Conservation (phyloP, 1,140 invertebrate species). For the Hyphantria cunea region DNA sequence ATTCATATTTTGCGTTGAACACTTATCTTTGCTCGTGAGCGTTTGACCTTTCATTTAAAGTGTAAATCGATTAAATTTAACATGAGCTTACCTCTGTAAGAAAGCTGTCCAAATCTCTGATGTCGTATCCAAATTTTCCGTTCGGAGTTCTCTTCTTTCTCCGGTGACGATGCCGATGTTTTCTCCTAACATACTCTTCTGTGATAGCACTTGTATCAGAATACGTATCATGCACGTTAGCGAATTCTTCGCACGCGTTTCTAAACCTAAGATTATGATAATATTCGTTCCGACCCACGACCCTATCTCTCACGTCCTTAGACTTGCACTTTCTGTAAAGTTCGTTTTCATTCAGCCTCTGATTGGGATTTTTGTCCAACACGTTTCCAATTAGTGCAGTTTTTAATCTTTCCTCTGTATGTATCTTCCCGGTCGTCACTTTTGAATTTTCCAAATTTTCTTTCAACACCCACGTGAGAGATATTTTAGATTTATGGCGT, state of each 20-base stretch:
- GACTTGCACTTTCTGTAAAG: constrained; percentile 43
- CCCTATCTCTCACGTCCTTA: constrained; percentile 50
- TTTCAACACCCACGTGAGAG: constrained; percentile 86
- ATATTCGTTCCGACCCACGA: constrained; percentile 66
- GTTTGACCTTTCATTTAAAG: background rate
- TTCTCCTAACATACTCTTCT: constrained; percentile 58
- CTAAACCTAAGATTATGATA: constrained; percentile 68
- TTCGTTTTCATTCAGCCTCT: constrained; percentile 45
- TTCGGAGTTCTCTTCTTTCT: constrained; percentile 61
- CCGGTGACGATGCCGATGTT: constrained; percentile 62
- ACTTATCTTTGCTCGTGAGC: background rate
- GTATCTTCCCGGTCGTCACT: constrained; percentile 54
- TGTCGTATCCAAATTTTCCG: constrained; percentile 87
- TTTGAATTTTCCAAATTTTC: constrained; percentile 80
- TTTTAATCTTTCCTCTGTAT: constrained; percentile 41
- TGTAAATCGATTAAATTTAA: no score
- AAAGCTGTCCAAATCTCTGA: constrained; percentile 88
- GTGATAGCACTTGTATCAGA: constrained; percentile 64
- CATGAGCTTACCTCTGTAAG: constrained; percentile 86
- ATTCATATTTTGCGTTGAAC: constrained; percentile 6
- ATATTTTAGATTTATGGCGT: constrained; percentile 85
- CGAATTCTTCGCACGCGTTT: constrained; percentile 64
- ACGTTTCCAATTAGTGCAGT: constrained; percentile 29
- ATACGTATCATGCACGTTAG: constrained; percentile 52
- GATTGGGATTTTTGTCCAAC: constrained; percentile 40